Percentiles rank a stretch among this genome's conserved stretches.
Evolutionary conservation across 2,797 vertebrate species (phyloP).

Genomic region (Eospalax fontanierii): DNA sequence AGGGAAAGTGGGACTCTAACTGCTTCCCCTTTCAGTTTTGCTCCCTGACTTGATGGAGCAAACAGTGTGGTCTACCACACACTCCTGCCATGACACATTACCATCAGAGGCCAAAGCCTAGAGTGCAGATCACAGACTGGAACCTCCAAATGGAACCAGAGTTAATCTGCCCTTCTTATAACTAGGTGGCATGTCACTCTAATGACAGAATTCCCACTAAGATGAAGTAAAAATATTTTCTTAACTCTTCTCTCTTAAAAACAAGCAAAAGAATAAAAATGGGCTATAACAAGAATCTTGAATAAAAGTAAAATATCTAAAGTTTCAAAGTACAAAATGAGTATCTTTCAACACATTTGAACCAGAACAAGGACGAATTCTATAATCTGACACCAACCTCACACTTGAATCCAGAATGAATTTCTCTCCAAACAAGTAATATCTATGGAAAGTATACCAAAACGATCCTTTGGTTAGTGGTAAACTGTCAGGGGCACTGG

Average conservation of each 20-base stretch:
- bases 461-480: conserved; percentile 56
- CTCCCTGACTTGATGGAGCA: neutral
- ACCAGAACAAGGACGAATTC: conserved; percentile 26
- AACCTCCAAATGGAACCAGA: neutral
- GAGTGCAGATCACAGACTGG: neutral
- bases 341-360: neutral
- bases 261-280: conserved; percentile 46
- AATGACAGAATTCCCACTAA: neutral
- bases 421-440: conserved; percentile 54
- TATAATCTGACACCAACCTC: neutral
- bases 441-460: conserved; percentile 17
- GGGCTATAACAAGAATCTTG: neutral
- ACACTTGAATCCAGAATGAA: conserved; percentile 63
- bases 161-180: neutral
- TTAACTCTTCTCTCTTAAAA: conserved; percentile 54
- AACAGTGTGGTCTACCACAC: neutral
- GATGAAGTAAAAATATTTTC: conserved; percentile 42
- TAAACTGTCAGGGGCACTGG: neutral
- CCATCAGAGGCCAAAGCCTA: neutral
- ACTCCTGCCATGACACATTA: neutral
- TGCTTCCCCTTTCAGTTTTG: neutral
- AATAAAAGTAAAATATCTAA: conserved; percentile 24
- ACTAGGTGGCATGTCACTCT: neutral
- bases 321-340: conserved; percentile 29
- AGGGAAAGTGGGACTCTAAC: neutral